Conservation (phyloP, 64 coral and sea anemone genomes). For the Montipora capricornis region DNA sequence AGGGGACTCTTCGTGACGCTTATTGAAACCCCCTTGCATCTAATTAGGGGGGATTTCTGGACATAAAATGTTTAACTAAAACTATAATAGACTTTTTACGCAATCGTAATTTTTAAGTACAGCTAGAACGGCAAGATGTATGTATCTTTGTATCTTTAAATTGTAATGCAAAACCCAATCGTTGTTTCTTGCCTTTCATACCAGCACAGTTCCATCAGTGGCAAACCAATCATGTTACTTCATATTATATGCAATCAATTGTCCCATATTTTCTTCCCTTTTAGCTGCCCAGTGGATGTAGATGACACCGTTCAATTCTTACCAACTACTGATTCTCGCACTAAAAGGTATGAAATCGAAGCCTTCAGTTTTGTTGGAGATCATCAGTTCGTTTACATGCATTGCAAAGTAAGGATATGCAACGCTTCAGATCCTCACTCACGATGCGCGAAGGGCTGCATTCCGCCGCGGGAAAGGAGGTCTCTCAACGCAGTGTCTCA, state of each 20-base stretch:
- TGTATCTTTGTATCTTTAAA: too few species aligned
- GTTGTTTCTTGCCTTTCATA: too few species aligned
- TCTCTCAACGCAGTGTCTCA: background rate
- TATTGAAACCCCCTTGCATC: too few species aligned
- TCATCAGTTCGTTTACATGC: conserved; percentile 40
- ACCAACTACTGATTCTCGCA: background rate
- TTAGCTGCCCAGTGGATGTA: background rate
- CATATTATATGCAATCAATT: background rate
- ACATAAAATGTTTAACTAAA: too few species aligned
- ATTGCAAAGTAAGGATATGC: conserved; percentile 28
- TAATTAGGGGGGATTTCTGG: too few species aligned
- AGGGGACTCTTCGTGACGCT: too few species aligned
- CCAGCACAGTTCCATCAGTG: too few species aligned
- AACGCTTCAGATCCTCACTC: conserved; percentile 34
- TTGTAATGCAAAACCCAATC: too few species aligned
- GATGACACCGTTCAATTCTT: conserved; percentile 2
- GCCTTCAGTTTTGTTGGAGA: conserved; percentile 30
- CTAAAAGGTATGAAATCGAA: background rate
- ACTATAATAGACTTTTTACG: too few species aligned
- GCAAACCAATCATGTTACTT: background rate
- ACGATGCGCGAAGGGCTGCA: conserved; percentile 26
- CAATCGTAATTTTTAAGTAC: too few species aligned
- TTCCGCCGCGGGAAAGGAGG: background rate
- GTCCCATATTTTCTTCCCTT: background rate
- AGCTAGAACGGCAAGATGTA: too few species aligned